Percentiles rank a stretch among this genome's conserved stretches.
These are phyloP conservation scores for Sitta europaea DNA, from an alignment of 2,113 vertebrate species.

Conservation along the genomic window DNA sequence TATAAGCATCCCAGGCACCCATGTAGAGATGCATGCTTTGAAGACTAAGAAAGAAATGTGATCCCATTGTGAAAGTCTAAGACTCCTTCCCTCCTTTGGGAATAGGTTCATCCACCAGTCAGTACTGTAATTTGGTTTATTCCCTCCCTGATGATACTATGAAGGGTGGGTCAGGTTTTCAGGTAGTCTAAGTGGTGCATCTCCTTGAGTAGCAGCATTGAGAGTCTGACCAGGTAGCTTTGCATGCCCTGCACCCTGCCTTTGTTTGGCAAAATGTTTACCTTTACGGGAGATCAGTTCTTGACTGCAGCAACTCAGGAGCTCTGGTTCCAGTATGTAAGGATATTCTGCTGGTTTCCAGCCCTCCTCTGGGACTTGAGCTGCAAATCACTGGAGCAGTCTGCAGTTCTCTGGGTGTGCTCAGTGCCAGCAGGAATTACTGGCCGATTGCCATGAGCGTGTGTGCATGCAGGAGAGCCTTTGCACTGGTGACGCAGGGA, in stretches of 20 bases:
- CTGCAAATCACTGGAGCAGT: background rate
- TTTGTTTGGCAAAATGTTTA: background rate
- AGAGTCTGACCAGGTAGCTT: background rate
- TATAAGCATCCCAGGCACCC: background rate
- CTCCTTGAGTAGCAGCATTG: background rate
- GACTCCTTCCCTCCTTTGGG: background rate
- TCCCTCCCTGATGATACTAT: fast-evolving
- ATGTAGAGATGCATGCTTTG: background rate
- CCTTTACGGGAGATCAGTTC: background rate
- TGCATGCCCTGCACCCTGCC: background rate
- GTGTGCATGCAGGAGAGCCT: background rate
- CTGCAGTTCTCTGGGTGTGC: background rate
- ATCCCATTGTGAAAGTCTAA: background rate
- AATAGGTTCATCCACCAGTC: background rate
- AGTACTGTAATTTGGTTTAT: background rate
- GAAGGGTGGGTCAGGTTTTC: background rate
- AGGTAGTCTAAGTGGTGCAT: background rate
- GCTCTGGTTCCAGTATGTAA: background rate
- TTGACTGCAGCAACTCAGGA: background rate
- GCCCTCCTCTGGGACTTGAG: background rate
- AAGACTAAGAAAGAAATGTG: background rate
- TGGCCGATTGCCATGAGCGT: fast-evolving
- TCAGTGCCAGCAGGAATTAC: background rate
- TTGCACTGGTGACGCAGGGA: background rate
- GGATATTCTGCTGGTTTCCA: background rate